Percentiles rank a stretch among this genome's conserved stretches.
These are phyloP conservation scores for Conomelus anceps DNA, from an alignment of 2,888 invertebrate genomes.

Conservation along the genomic window DNA sequence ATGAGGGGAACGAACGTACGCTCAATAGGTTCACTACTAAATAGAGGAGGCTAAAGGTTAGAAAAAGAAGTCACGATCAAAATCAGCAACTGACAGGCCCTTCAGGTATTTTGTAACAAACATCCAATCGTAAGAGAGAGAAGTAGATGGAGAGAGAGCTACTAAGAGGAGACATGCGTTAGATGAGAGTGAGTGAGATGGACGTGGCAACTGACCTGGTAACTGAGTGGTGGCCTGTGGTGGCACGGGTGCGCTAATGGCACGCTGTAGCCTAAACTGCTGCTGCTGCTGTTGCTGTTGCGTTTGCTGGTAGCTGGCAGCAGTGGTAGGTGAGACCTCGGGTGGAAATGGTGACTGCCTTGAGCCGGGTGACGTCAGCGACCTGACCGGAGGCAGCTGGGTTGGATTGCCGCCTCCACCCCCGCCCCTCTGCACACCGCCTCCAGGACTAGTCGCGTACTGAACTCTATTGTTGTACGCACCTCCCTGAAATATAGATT, in stretches of 20 bases:
- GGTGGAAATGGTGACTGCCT: slow-evolving; percentile 52
- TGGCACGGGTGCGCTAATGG: slow-evolving; percentile 50
- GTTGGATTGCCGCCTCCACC: slow-evolving; percentile 33
- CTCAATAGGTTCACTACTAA: neutral
- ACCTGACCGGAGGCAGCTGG: slow-evolving; percentile 39
- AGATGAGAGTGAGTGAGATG: neutral
- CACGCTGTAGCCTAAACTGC: slow-evolving; percentile 53
- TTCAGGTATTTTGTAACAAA: slow-evolving; percentile 2
- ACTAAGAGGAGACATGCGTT: neutral
- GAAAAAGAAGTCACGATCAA: neutral
- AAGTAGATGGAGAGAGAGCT: neutral
- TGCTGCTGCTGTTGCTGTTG: slow-evolving; percentile 34
- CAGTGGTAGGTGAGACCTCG: slow-evolving; percentile 38
- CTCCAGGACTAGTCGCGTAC: slow-evolving; percentile 14
- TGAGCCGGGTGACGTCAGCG: slow-evolving; percentile 48
- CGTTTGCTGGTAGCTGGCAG: slow-evolving; percentile 41
- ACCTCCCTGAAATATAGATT: slow-evolving; percentile 13
- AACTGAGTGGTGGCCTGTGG: slow-evolving; percentile 51
- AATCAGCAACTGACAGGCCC: slow-evolving; percentile 3
- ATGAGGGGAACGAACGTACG: neutral
- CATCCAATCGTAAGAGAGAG: neutral
- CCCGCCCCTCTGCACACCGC: slow-evolving; percentile 32
- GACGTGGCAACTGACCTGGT: slow-evolving; percentile 48
- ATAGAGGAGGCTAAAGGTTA: neutral
- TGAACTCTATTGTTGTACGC: slow-evolving; percentile 20